Conservation (phyloP, 2,113 vertebrate genomes). For the Talpa occidentalis region DNA sequence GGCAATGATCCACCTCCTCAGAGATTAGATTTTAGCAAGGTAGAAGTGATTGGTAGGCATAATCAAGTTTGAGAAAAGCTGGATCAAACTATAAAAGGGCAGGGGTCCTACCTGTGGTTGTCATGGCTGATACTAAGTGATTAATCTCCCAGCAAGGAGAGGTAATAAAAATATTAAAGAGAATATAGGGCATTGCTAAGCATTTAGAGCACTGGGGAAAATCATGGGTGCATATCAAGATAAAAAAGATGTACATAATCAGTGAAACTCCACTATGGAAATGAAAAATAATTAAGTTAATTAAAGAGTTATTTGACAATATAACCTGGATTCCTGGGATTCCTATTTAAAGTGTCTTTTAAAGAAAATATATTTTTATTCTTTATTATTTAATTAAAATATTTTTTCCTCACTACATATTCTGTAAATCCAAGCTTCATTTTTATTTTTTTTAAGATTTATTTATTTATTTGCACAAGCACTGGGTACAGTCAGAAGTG, state of each 20-base stretch:
- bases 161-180: background rate
- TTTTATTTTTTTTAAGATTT: too few species aligned
- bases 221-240: background rate
- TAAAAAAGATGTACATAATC: background rate
- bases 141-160: background rate
- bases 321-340: background rate
- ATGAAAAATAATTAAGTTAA: constrained; percentile 29
- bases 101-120: background rate
- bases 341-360: constrained; percentile 24
- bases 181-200: background rate
- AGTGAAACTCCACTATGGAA: background rate
- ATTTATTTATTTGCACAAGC: too few species aligned
- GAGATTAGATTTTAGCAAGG: background rate
- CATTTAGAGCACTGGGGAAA: background rate
- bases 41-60: background rate
- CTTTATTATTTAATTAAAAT: constrained; percentile 12
- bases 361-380: background rate
- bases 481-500: too few species aligned
- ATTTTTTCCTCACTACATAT: too few species aligned
- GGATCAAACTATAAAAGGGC: background rate
- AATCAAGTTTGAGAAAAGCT: background rate
- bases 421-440: too few species aligned
- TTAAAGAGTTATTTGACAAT: background rate
- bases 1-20: background rate
- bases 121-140: background rate